These are phyloP conservation scores for Lagria hirta DNA, from an alignment of 2,888 invertebrate species.

Conservation along the genomic window DNA sequence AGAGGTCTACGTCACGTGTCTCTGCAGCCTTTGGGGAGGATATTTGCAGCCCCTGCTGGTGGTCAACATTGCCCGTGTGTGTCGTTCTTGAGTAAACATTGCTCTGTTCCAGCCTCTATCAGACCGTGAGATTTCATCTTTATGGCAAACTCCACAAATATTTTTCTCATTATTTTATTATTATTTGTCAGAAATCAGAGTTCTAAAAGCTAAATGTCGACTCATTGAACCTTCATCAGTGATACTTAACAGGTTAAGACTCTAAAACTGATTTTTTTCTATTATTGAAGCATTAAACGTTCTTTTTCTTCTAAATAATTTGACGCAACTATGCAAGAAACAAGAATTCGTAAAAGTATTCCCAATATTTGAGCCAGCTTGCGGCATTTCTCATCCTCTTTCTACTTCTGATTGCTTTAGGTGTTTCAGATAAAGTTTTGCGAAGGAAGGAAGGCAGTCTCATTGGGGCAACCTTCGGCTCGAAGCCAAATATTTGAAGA, in stretches of 20 bases:
- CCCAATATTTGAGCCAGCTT: no score
- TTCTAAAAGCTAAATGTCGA: no score
- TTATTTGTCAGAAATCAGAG: no score
- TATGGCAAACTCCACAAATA: constrained; percentile 5
- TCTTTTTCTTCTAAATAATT: no score
- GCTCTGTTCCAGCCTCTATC: constrained; percentile 34
- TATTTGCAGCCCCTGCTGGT: constrained; percentile 23
- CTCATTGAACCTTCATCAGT: constrained; percentile 7
- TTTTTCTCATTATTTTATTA: constrained; percentile 10
- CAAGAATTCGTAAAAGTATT: no score
- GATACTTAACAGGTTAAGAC: constrained; percentile 12
- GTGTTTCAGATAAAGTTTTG: constrained; percentile 25
- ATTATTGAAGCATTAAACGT: no score
- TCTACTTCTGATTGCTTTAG: constrained; percentile 19
- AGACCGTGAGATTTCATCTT: constrained; percentile 34
- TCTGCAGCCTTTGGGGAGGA: constrained; percentile 33
- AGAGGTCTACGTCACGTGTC: no score
- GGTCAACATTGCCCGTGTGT: constrained; percentile 35
- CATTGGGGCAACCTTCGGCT: constrained; percentile 24
- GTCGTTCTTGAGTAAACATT: constrained; percentile 42
- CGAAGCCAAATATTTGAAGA: constrained; percentile 39
- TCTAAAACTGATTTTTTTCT: no score
- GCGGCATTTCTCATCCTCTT: no score
- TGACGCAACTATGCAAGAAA: no score
- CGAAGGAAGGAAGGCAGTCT: constrained; percentile 19